Evolutionary conservation across 2,797 vertebrate species (phyloP).

Genomic region (Delichon dasypus): DNA sequence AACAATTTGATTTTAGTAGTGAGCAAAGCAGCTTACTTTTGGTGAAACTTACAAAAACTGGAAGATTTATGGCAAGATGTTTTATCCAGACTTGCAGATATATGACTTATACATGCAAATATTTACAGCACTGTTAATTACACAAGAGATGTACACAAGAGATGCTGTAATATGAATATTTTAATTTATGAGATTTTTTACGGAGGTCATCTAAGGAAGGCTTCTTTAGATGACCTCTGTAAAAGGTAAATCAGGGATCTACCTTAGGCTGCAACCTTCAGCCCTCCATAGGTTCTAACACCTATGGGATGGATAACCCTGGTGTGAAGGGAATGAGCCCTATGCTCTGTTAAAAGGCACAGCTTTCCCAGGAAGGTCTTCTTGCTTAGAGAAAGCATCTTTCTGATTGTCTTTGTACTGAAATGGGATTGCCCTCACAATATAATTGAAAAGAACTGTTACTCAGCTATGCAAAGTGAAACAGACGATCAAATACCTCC

Average conservation of each 20-base stretch:
- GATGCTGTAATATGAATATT: not conserved
- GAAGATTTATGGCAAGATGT: not conserved
- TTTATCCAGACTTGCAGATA: not conserved
- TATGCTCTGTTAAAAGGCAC: not conserved
- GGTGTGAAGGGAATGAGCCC: not conserved
- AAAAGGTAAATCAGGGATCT: no score
- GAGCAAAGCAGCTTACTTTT: not conserved
- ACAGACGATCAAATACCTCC: rapidly evolving
- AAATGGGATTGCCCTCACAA: not conserved
- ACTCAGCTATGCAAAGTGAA: not conserved
- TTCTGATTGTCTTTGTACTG: not conserved
- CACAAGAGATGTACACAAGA: not conserved
- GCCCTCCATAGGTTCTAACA: not conserved
- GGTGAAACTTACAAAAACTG: not conserved
- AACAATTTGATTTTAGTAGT: not conserved
- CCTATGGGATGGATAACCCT: not conserved
- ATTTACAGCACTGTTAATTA: not conserved
- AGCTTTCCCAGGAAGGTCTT: not conserved
- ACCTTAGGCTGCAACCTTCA: not conserved
- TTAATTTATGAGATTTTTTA: not conserved
- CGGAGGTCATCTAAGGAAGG: not conserved
- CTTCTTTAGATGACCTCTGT: not conserved
- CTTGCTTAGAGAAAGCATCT: not conserved
- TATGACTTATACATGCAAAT: not conserved
- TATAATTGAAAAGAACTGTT: not conserved